Base-by-base conservation (phyloP, 37 sponge, comb jelly and placozoan species). In the Dysidea cf. avara region DNA sequence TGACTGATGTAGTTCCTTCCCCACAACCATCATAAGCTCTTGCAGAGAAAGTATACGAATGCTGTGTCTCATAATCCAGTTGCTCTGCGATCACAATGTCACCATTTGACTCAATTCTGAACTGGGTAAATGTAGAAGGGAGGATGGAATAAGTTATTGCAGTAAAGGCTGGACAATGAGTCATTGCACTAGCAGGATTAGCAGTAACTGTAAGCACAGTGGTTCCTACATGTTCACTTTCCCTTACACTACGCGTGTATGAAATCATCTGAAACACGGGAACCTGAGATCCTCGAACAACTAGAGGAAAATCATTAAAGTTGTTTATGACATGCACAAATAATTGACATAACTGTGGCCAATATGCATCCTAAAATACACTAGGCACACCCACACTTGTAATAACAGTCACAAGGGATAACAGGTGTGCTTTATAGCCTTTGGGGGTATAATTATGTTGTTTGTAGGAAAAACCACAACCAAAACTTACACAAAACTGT, bases 101-200 rank as follows among this genome's bases (percentile, higher is more conserved):
- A 53, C 78, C 78, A 35, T 18, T 20, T 34, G 40, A 14, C 29
- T 65, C 67, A 39, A 75, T 62, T 6, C 55, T 46, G 37, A 75
- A 72, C 36, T 20, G 53, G 34, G 28, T 25, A 43, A 12, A 9
- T 43, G 46, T 43, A 12, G 46, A 43, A 12, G 46, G 46, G 20
- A 49, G 5, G 35, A 4, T 13, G 26, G 54, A 13, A 61, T 17
- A 28, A 33, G 63, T n/a, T 22, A n/a, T 52, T 7, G 7, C 5
- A 35, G 2, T 22, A 21, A 25, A 35, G 20, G 30, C 24, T 21
- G 74, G 18, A 54, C 7, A 14, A 9, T 20, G 24, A 53, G 60
- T 26, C n/a, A n/a, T n/a, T n/a, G n/a, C n/a, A 57, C 48, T 20
- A 58, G 20, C 25, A 16, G 74, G 31, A 29, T 20, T 24, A 75